Base-by-base conservation (phyloP, 2,797 vertebrate species). In the Girardinus metallicus region DNA sequence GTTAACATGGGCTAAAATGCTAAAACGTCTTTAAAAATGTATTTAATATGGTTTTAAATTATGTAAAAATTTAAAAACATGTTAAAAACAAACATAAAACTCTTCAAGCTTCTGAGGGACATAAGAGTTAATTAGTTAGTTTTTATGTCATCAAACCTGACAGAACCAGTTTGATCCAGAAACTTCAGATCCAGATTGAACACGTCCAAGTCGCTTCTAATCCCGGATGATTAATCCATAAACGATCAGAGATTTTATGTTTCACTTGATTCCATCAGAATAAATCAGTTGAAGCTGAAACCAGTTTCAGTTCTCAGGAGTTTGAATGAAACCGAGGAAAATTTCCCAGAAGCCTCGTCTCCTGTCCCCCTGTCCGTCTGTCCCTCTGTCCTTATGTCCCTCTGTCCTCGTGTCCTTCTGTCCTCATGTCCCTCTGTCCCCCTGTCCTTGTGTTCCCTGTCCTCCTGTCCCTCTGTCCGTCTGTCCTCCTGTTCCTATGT, bases 261-360 rank as follows among this genome's bases (percentile, higher is more conserved):
- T 66, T 39, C 1, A 12, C 23, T 23, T 1, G 34, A 66, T 36
- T 34, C 16, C 1, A 23, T 26, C 34, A 66, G 64, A 12, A 68
- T 7, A 26, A 64, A 64, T 6, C 60, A 21, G 55, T 1, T 11
- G 55, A 57, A n/a, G n/a, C n/a, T n/a, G n/a, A n/a, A n/a, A n/a
- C n/a, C n/a, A n/a, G 60, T 1, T 43, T 26, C 29, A 43, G 60
- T 41, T 70, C 80, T 77, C 80, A 82, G 71, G 31, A 74, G 75
- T 77, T 77, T 77, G 29, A 64, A 44, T 73, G 13, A 47, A 73
- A 34, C 75, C 9, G 51, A 10, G 26, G 16, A n/a, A 31, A 1
- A 18, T 73, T 46, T 46, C 0, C n/a, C 55, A 49, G 31, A 44
- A 31, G 29, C 51, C 26, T 53, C 39, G 0, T 57, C 62, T 73